Evolutionary conservation across 2,888 invertebrate species (phyloP), one percentile per base, ranked within the genome.

Genomic region (Eupithecia tripunctaria): DNA sequence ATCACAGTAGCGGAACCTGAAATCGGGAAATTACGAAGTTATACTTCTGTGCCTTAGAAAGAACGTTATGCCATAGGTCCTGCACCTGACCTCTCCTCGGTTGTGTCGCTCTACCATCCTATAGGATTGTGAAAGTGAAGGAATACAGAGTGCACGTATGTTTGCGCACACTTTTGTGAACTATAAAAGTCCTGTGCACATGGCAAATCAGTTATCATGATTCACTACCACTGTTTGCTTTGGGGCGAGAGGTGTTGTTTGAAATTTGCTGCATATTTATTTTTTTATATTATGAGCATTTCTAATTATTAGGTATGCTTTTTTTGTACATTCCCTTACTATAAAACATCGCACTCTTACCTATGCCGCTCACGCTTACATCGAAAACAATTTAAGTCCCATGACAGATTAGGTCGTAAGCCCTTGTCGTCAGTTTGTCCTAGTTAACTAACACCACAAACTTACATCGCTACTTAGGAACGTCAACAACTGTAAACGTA

Each of bases 401-500:
- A 51, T 59, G 68, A 21, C n/a, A 60, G 60, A 68, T 68, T 21
- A 68, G 25, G n/a, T 41, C 27, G 27, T 68, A 70, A 67, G 32
- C 47, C 69, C 38, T 63, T 43, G 66, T 69, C 69, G 66, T 60
- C 41, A 56, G 62, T 60, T 68, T 59, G 75, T 21, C 70, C 73
- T 63, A 71, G 75, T 78, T 75, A 71, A 36, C 41, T 18, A 67
- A 73, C 21, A 43, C 25, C 59, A 68, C n/a, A 62, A 73, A 75
- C 70, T 75, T 76, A 64, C 69, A 63, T 71, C 72, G 63, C 67
- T 76, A 74, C 74, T 74, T 70, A 70, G 73, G 65, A 65, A 56
- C 51, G 76, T 73, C 76, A 76, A 77, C 77, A 76, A 75, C 70
- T n/a, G 27, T 70, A 73, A n/a, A n/a, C n/a, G n/a, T n/a, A n/a